A percentile compares a stretch with the other conserved stretches of the same genome.
phyloP scores from a whole-genome alignment of 2,797 vertebrate genomes.

The Lates japonicus region DNA sequence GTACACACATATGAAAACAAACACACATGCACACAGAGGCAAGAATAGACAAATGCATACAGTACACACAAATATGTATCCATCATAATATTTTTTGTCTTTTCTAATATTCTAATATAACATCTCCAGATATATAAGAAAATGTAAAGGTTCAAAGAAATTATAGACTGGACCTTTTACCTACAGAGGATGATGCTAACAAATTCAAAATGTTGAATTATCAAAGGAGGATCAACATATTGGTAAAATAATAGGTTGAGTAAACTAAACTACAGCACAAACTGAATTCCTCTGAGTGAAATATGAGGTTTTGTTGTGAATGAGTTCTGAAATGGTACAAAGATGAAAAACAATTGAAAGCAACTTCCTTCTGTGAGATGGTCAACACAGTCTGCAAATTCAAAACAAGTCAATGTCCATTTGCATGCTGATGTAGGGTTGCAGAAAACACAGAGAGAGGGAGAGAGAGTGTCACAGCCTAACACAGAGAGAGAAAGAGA shows the following conservation, averaged over 20 bases:
- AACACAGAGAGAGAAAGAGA: neutral
- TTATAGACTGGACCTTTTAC: neutral
- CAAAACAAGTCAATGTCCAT: conserved; percentile 16
- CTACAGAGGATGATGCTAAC: neutral
- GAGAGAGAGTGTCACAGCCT: neutral
- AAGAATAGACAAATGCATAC: neutral
- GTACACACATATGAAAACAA: neutral
- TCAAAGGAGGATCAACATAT: neutral
- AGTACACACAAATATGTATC: neutral
- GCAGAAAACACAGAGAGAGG: neutral
- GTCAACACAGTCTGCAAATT: neutral
- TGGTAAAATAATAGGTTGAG: neutral
- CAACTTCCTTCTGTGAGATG: neutral
- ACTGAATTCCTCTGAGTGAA: neutral
- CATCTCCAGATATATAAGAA: neutral
- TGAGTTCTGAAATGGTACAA: neutral
- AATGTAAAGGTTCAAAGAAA: neutral
- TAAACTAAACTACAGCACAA: neutral
- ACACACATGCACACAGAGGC: neutral
- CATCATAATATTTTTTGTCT: no score
- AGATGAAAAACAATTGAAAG: neutral
- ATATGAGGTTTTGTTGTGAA: neutral
- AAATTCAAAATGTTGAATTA: neutral
- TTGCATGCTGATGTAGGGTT: conserved; percentile 22
- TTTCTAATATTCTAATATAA: no score